phyloP scores from a whole-genome alignment of 2,113 vertebrate species.

The Labeo catla region DNA sequence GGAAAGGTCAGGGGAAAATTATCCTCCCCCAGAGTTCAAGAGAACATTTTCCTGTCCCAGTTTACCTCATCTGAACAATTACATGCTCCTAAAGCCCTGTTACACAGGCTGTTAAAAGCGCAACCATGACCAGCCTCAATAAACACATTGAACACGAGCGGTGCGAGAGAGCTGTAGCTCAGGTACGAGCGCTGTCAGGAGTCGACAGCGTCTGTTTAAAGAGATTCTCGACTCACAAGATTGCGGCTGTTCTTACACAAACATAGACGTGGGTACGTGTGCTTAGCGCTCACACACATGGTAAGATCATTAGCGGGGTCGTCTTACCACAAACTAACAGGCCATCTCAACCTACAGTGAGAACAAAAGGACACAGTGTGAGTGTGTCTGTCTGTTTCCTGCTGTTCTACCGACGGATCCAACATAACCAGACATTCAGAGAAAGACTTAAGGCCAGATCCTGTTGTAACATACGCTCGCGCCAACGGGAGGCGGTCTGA shows the following conservation, averaged over 20 bases:
- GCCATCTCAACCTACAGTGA: conserved; percentile 42
- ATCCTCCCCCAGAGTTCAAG: conserved; percentile 22
- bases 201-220: neutral
- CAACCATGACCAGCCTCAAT: neutral
- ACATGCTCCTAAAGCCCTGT: conserved; percentile 21
- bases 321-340: conserved; percentile 44
- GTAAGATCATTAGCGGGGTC: conserved; percentile 50
- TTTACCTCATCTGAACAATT: conserved; percentile 7
- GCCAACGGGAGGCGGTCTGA: conserved; percentile 3
- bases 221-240: neutral
- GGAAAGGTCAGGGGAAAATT: conserved; percentile 6
- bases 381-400: conserved; percentile 45
- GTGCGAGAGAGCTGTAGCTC: conserved; percentile 1
- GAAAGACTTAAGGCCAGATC: conserved; percentile 39
- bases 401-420: conserved; percentile 21
- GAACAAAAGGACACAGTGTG: conserved; percentile 55
- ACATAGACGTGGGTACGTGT: neutral
- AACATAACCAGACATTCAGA: conserved; percentile 45
- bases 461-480: conserved; percentile 19
- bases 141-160: neutral
- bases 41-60: conserved; percentile 5
- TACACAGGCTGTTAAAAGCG: conserved; percentile 45
- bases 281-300: conserved; percentile 37
- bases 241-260: conserved; percentile 3
- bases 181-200: neutral